Base-by-base conservation (phyloP, 92 coral and sea anemone species). In the Umimayanthus chanpuru region DNA sequence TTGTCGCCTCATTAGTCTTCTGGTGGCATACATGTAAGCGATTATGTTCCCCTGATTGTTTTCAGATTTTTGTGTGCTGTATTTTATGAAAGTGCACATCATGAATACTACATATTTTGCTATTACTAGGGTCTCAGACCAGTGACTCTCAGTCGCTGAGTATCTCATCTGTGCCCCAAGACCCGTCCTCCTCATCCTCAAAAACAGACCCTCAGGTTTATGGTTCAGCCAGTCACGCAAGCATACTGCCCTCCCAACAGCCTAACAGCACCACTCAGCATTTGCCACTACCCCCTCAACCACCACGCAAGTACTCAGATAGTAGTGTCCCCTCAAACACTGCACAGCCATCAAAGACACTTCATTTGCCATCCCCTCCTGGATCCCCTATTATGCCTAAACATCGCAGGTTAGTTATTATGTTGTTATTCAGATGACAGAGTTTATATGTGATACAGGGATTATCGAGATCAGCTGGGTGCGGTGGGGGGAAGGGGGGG, bases 331-430 rank as follows among this genome's bases (percentile, higher is more conserved):
- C 91, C 25, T 58, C 89, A 15, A 79, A 47, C 20, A 66, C 77
- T 30, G 43, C 77, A 28, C 77, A 82, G 75, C 40, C 82, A 14
- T 68, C 61, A 47, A 78, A 83, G 43, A 65, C 82, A 26, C 92
- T 92, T 68, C 81, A 86, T 55, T 81, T 92, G 50, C 94, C 94
- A 0, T 92, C 94, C 28, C 94, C 94, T 9, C 94, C 94, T 79
- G 85, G 43, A 2, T 92, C 94, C 12, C 94, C 94, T 1, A 38
- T 83, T 67, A 55, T 44, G 55, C 87, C 67, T 21, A 68, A 77
- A 26, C 87, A 83, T 70, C 39, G 65, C 66, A 83, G 87, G 87
- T 83, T 70, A 78, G 79, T 26, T 29, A 12, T n/a, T n/a, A 50
- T 47, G 50, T 4, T 12, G 58, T 0, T 15, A 2, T 12, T 53